Conservation (phyloP, 2,888 invertebrate species). For the Shargacucullia verbasci region DNA sequence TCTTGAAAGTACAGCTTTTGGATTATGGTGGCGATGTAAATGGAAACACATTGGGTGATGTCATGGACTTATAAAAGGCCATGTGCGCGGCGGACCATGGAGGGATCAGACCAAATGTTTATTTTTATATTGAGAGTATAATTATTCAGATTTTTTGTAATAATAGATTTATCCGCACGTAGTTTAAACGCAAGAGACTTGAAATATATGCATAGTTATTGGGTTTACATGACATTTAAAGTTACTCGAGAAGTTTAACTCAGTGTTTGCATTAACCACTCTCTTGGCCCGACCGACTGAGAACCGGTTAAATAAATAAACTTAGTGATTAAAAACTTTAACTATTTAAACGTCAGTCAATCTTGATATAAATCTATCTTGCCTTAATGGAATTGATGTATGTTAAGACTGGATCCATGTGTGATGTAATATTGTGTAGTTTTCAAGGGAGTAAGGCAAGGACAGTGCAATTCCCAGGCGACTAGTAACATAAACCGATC, state of each 20-base stretch:
- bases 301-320: constrained; percentile 21
- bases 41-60: constrained; percentile 69
- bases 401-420: constrained; percentile 16
- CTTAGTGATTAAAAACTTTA: not conserved
- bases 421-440: constrained; percentile 34
- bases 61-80: constrained; percentile 69
- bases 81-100: constrained; percentile 71
- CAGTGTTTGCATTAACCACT: constrained; percentile 1
- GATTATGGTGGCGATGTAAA: constrained; percentile 61
- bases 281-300: constrained; percentile 1
- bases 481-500: constrained; percentile 31
- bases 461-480: constrained; percentile 39
- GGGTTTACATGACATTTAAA: not conserved
- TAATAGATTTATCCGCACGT: constrained; percentile 22
- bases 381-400: constrained; percentile 16
- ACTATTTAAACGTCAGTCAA: constrained; percentile 14
- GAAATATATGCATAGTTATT: constrained; percentile 3
- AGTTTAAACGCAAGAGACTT: not conserved
- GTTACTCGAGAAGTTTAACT: not conserved
- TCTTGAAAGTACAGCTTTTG: constrained; percentile 59
- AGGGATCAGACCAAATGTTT: constrained; percentile 63
- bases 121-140: constrained; percentile 36
- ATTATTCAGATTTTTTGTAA: constrained; percentile 37
- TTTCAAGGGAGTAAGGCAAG: constrained; percentile 36
- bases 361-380: constrained; percentile 20